A percentile compares a stretch with the other conserved stretches of the same genome.
These are phyloP conservation scores for Penaeus chinensis DNA, from an alignment of 1,140 invertebrate genomes.

Conservation along the genomic window DNA sequence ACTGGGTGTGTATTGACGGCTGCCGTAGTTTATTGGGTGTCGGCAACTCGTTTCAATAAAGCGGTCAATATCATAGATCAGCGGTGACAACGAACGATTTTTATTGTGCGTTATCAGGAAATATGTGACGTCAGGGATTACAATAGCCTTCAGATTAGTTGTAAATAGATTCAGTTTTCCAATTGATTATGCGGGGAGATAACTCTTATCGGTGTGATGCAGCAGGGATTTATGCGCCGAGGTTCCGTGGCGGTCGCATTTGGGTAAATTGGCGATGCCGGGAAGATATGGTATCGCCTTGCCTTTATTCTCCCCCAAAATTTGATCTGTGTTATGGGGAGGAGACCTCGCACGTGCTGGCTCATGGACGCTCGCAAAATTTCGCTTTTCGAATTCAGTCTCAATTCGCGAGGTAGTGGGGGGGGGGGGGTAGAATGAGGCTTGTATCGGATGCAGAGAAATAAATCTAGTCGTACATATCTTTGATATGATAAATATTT, in stretches of 20 bases:
- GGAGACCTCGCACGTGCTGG: too few species aligned
- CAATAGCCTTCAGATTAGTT: constrained; percentile 20
- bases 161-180: constrained; percentile 16
- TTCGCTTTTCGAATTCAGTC: too few species aligned
- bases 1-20: too few species aligned
- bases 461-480: not conserved
- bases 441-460: too few species aligned
- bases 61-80: constrained; percentile 19
- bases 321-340: too few species aligned
- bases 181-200: constrained; percentile 15
- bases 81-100: constrained; percentile 16
- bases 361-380: too few species aligned
- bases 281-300: not conserved
- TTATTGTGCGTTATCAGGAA: constrained; percentile 17
- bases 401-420: too few species aligned
- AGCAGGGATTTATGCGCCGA: not conserved
- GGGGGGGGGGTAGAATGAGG: too few species aligned
- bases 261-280: not conserved
- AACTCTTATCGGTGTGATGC: not conserved
- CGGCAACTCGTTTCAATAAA: constrained; percentile 27
- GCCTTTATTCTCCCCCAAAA: too few species aligned
- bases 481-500: not conserved
- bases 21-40: not conserved
- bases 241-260: not conserved
- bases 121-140: constrained; percentile 23